Conservation (phyloP, 2,888 invertebrate genomes). For the Leptothorax acervorum region DNA sequence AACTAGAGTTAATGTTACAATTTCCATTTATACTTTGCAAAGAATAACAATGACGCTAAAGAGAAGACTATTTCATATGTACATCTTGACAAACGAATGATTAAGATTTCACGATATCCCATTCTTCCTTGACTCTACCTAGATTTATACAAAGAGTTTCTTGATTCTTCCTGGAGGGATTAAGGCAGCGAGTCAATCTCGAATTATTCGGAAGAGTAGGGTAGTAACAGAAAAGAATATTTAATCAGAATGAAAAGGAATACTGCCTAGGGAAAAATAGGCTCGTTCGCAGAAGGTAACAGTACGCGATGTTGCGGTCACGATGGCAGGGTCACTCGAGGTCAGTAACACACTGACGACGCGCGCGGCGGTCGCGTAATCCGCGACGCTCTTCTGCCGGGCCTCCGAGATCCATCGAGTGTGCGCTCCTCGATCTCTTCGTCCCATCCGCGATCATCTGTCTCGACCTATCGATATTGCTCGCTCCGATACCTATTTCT, state of each 20-base stretch:
- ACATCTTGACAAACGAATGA: constrained; percentile 10
- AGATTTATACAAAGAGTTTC: not conserved
- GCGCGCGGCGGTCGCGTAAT: constrained; percentile 57
- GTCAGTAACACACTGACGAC: constrained; percentile 85
- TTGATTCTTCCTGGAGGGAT: not conserved
- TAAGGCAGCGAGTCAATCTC: not conserved
- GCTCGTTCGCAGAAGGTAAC: constrained; percentile 80
- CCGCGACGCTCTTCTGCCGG: constrained; percentile 60
- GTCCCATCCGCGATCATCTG: constrained; percentile 7
- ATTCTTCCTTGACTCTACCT: not conserved
- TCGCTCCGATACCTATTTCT: not conserved
- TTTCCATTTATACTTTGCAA: not conserved
- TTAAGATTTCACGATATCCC: not conserved
- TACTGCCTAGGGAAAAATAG: constrained; percentile 48
- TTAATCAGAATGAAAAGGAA: constrained; percentile 32
- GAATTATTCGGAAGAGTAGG: constrained; percentile 2
- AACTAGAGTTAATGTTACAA: constrained; percentile 8
- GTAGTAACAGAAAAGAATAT: constrained; percentile 24
- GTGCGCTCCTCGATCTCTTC: constrained; percentile 27
- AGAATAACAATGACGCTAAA: not conserved
- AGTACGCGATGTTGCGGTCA: constrained; percentile 80
- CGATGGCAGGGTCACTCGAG: constrained; percentile 84
- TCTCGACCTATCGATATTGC: not conserved
- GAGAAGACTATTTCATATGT: not conserved
- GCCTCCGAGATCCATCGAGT: constrained; percentile 52